Evolutionary conservation across 2,888 invertebrate species (phyloP), one percentile per base, ranked within the genome.

Genomic region (Cerceris ruficornis): DNA sequence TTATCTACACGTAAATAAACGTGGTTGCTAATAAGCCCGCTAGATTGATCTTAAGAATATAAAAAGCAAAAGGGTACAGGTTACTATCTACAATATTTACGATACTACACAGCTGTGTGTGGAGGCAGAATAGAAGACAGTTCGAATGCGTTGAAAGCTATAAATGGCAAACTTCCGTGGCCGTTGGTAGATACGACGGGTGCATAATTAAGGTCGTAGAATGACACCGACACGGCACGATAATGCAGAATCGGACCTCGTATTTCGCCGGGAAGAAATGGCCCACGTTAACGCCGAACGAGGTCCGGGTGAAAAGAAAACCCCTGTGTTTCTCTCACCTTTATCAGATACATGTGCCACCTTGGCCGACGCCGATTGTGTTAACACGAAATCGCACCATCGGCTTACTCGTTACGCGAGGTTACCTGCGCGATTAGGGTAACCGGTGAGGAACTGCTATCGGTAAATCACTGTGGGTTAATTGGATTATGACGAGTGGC

Each of bases 191-290:
- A 82, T 80, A 82, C 69, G 76, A 64, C 61, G 61, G 67, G 69
- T 77, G 86, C 86, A 89, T 89, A 87, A 89, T 88, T 89, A 89
- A 89, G 84, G 82, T 80, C 77, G 77, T 82, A 78, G 83, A 88
- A 81, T 83, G 86, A 84, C 88, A 79, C 77, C 81, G 84, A 86
- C 88, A 82, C 73, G 74, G 74, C 62, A 81, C 85, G 88, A 88
- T 88, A 88, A 86, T 88, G 77, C 82, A 77, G 76, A 89, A 87
- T 88, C 88, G 84, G 74, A 71, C 74, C 74, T 85, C 87, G 83
- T 87, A 89, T 88, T 89, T 88, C 85, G 75, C 69, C 78, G 69
- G 41, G 43, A 78, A 88, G 82, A 83, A 88, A 88, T 80, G 80
- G 82, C 49, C 49, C 60, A 73, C 72, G 81, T 84, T 83, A 75